Evolutionary conservation across 2,888 invertebrate genomes (phyloP), one percentile per base, ranked within the genome.

Genomic region (Drosophila paramelanica): DNA sequence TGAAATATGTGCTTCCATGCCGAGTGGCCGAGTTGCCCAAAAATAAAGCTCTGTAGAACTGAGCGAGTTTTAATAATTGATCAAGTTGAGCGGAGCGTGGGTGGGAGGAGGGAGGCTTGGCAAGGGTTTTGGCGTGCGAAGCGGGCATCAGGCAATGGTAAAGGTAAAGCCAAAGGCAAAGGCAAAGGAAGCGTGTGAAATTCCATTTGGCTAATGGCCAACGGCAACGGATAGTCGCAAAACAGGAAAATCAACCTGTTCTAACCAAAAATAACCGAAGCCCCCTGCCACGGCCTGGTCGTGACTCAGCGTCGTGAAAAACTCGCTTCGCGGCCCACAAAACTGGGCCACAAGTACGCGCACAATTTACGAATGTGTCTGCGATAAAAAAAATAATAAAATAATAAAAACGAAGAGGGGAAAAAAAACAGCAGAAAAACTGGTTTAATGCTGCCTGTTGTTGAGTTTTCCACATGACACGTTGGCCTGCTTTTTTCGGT

Each of bases 171-270:
- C 33, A 23, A 17, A 39, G 27, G 13, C 14, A 39, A 25, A 25
- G 50, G 53, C 46, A 71, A 77, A 75, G 87, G 89, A 86, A 88
- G 81, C 82, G 85, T 89, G 89, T 88, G 86, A 85, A 85, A 70
- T 77, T 75, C 80, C 89, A 85, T 89, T 85, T 85, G 89, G 85
- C 86, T 88, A 89, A 85, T 89, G 89, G 82, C 88, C 88, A 85
- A 75, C 57, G 65, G 75, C 73, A 67, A 6, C 46, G 50, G 51
- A 46, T 57, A 65, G 53, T 46, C 42, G 75, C 47, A 47, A 51
- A 73, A 77, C 70, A 84, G 78, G 87, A 87, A 82, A 88, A 85
- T 85, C 85, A 89, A 88, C 89, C 89, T 85, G 89, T 85, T 88
- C 42, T 80, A 67, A 36, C 62, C 60, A 52, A 59, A 46, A 56